Conservation (phyloP, 2,113 vertebrate species). For the Antechinus stuartii region DNA sequence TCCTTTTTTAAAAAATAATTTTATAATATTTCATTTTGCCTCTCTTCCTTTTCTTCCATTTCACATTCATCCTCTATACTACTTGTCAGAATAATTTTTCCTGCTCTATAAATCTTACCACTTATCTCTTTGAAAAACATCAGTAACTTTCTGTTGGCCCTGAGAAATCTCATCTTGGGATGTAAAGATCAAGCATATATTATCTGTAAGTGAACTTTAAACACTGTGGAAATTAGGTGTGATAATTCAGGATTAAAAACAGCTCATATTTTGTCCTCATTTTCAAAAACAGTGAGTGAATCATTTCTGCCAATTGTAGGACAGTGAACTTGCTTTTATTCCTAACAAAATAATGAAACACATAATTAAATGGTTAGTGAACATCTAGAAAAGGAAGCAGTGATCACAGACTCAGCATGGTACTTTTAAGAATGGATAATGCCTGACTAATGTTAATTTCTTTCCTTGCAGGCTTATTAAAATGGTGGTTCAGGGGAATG, state of each 20-base stretch:
- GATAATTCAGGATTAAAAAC: not conserved
- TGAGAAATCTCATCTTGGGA: not conserved
- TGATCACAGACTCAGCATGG: not conserved
- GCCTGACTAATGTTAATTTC: not conserved
- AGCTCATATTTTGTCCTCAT: not conserved
- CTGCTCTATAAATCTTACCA: not conserved
- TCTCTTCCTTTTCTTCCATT: not conserved
- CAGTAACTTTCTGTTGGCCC: not conserved
- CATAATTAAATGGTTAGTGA: not conserved
- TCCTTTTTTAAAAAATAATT: not conserved
- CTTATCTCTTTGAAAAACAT: not conserved
- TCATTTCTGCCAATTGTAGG: not conserved
- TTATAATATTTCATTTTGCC: not conserved
- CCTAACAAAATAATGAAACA: not conserved
- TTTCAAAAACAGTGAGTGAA: not conserved
- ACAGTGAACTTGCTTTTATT: not conserved
- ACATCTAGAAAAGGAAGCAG: not conserved
- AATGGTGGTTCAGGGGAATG: not conserved
- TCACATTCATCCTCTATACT: not conserved
- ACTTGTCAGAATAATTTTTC: not conserved
- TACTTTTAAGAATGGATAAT: not conserved
- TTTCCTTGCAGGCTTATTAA: not conserved
- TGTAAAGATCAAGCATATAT: not conserved
- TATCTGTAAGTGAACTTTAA: not conserved
- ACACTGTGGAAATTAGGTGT: not conserved